Percentiles rank a stretch among this genome's conserved stretches.
phyloP scores from a whole-genome alignment of 2,888 invertebrate genomes.

The Peribatodes rhomboidaria region DNA sequence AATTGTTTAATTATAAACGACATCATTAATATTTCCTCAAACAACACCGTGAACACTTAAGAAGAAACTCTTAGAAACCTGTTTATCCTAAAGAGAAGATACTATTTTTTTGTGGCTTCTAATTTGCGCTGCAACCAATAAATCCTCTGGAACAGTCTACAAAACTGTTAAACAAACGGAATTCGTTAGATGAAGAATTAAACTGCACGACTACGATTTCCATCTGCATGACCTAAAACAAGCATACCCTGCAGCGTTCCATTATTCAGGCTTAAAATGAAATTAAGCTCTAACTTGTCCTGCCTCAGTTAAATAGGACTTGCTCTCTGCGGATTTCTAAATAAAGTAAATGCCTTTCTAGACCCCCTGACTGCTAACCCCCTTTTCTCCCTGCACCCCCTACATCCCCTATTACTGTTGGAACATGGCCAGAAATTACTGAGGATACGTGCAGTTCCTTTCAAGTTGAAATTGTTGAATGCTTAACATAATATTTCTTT shows the following conservation, averaged over 20 bases:
- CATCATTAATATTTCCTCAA: too few relatives aligned
- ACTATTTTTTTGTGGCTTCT: too few relatives aligned
- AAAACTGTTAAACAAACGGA: too few relatives aligned
- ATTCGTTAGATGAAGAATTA: too few relatives aligned
- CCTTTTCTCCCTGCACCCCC: neutral
- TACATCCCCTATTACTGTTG: conserved; percentile 13
- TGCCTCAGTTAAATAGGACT: conserved; percentile 24
- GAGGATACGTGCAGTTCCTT: conserved; percentile 30
- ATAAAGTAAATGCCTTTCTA: conserved; percentile 26
- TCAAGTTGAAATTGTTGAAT: conserved; percentile 7
- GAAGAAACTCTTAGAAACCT: too few relatives aligned
- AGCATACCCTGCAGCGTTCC: conserved; percentile 4
- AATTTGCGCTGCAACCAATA: too few relatives aligned
- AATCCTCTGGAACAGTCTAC: too few relatives aligned
- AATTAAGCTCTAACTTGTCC: conserved; percentile 32
- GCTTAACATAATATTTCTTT: neutral
- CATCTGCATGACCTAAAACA: neutral
- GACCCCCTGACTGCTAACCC: neutral
- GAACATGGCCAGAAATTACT: conserved; percentile 26
- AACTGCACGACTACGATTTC: neutral
- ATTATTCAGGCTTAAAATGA: conserved; percentile 29
- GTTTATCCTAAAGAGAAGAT: too few relatives aligned
- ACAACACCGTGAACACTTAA: too few relatives aligned
- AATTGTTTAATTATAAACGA: too few relatives aligned
- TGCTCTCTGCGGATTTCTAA: conserved; percentile 35